phyloP scores from a whole-genome alignment of 2,888 invertebrate genomes.

The Mylabris sibirica region DNA sequence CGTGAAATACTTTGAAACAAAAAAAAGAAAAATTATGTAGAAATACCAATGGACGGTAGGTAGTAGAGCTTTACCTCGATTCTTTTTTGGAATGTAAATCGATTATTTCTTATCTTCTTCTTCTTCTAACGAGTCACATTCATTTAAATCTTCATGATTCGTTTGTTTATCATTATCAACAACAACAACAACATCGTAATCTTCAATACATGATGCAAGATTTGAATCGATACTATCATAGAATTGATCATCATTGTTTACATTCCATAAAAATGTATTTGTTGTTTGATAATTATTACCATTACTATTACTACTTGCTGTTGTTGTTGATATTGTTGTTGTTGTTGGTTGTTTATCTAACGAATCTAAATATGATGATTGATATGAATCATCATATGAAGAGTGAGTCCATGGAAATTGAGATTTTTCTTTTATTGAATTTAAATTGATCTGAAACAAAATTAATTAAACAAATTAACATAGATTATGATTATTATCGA shows the following conservation, averaged over 20 bases:
- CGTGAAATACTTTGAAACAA: conserved; percentile 13
- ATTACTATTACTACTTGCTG: conserved; percentile 34
- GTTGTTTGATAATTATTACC: conserved; percentile 57
- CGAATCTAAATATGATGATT: conserved; percentile 63
- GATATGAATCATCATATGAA: conserved; percentile 55
- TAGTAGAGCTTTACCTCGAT: no score
- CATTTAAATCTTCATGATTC: conserved; percentile 63
- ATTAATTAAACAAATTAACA: no score
- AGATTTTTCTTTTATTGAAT: conserved; percentile 57
- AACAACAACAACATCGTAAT: conserved; percentile 50
- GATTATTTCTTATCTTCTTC: conserved; percentile 45
- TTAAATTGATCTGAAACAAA: conserved; percentile 49
- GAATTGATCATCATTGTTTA: conserved; percentile 60
- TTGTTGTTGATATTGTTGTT: no score
- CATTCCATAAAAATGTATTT: conserved; percentile 66
- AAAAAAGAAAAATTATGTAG: conserved; percentile 6
- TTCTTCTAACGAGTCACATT: conserved; percentile 67
- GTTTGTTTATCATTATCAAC: conserved; percentile 41
- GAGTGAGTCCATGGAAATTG: conserved; percentile 61
- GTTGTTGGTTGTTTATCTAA: conserved; percentile 58
- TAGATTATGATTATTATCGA: no score
- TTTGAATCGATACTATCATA: conserved; percentile 75
- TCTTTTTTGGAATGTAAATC: conserved; percentile 11
- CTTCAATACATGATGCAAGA: conserved; percentile 56
- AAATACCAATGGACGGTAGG: conserved; percentile 21